These are phyloP conservation scores for Pristionchus entomophagus DNA, from an alignment of 2,888 invertebrate species.

Conservation along the genomic window DNA sequence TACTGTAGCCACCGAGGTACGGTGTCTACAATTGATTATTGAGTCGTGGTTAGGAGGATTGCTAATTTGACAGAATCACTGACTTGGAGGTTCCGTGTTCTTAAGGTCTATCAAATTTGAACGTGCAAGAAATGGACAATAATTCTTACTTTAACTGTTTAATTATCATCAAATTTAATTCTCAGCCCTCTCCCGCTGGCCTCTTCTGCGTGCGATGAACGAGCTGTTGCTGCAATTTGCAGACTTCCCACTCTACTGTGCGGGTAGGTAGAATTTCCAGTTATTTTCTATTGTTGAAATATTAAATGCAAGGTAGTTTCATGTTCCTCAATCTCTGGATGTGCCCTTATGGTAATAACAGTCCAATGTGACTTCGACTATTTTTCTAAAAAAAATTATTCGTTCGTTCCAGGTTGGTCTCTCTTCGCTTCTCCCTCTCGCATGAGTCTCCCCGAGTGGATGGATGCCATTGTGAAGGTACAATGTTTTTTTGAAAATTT, in stretches of 20 bases:
- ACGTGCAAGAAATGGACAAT: too few relatives aligned
- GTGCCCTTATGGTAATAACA: conserved; percentile 13
- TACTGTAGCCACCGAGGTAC: conserved; percentile 40
- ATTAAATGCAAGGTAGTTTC: too few relatives aligned
- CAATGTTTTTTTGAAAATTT: background rate
- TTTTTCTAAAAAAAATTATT: too few relatives aligned
- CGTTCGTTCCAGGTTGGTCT: background rate
- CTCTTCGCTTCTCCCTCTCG: background rate
- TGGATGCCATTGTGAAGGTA: conserved; percentile 43
- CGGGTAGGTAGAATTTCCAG: conserved; percentile 44
- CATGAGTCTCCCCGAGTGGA: conserved; percentile 28
- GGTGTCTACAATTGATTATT: background rate
- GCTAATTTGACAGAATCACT: too few relatives aligned
- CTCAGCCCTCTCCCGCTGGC: conserved; percentile 18
- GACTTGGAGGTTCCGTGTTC: too few relatives aligned
- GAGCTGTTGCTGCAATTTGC: conserved; percentile 64
- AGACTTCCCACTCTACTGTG: conserved; percentile 71
- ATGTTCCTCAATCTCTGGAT: too few relatives aligned
- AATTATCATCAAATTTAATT: background rate
- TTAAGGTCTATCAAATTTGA: too few relatives aligned
- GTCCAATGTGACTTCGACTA: too few relatives aligned
- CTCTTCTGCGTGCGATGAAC: conserved; percentile 50
- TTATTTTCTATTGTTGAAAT: background rate
- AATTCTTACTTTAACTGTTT: too few relatives aligned
- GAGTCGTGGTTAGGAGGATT: too few relatives aligned